Evolutionary conservation across 2,113 vertebrate genomes (phyloP), one percentile per base, ranked within the genome.

Genomic region (Scopus umbretta): DNA sequence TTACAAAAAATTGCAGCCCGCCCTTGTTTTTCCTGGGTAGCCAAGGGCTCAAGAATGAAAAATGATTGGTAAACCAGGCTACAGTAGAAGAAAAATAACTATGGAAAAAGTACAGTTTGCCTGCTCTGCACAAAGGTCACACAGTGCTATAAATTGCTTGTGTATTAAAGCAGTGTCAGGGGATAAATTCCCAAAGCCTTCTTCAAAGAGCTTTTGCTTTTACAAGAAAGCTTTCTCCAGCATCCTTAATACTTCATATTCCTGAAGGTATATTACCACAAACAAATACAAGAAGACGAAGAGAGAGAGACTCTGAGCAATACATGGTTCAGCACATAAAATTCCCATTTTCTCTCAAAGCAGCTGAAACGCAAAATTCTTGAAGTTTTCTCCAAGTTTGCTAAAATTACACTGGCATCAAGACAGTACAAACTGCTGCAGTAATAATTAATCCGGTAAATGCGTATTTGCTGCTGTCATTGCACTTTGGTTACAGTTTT

Each of bases 21-120:
- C 50, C 49, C 67, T 78, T 86, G 45, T 66, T 95, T 94, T 66
- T 74, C 92, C 71, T 72, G 36, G 9, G 38, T 67, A 95, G 79
- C 79, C 74, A 90, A 81, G 19, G 62, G n/a, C 26, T 92, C 92
- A 92, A 62, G 68, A 91, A 90, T 84, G 65, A 97, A 96, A 97
- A 96, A 92, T 59, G 6, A 91, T 12, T 90, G 83, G 11, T 86
- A 71, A 92, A 74, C 7, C 23, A 96, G 47, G 29, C 63, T 91
- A 87, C 45, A 70, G 42, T 42, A 91, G 68, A 95, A 95, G 50
- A 92, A 96, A 96, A 97, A 38, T 80, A 85, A 96, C 58, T 88
- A n/a, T 32, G 86, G 70, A 92, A 90, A 92, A 87, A 85, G 56
- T 91, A 80, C 40, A 65, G 50, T 90, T 95, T 88, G 63, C 55